Evolutionary conservation across 92 coral and sea anemone genomes (phyloP).

Genomic region (Bergia sp.): DNA sequence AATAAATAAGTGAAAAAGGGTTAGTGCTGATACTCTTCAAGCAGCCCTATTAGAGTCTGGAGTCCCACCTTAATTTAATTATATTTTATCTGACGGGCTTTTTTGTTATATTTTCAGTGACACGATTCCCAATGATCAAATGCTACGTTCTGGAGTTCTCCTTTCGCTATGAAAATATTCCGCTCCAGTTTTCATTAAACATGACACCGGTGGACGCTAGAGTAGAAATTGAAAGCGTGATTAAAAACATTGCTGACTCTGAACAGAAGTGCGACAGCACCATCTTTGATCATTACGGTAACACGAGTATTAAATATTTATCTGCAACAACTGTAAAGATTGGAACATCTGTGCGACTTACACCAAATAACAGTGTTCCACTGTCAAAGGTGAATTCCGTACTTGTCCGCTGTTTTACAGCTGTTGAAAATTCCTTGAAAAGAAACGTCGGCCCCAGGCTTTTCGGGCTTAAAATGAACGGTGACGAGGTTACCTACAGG

Average conservation of each 20-base stretch:
- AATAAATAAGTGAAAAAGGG: too few relatives aligned
- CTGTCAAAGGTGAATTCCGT: too few relatives aligned
- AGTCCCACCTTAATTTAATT: too few relatives aligned
- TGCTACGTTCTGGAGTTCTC: background rate
- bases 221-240: background rate
- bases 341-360: background rate
- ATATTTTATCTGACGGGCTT: too few relatives aligned
- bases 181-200: background rate
- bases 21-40: too few relatives aligned
- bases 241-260: background rate
- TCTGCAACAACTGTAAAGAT: background rate
- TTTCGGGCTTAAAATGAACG: too few relatives aligned
- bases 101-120: too few relatives aligned
- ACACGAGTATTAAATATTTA: too few relatives aligned
- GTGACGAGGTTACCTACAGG: too few relatives aligned
- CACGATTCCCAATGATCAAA: background rate
- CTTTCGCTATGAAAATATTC: background rate
- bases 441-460: background rate
- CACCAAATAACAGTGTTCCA: too few relatives aligned
- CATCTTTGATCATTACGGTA: background rate
- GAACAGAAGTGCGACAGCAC: background rate
- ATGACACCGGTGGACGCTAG: background rate
- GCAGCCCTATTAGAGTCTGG: too few relatives aligned
- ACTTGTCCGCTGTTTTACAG: background rate
- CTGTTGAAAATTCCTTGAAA: background rate